These are phyloP conservation scores for Apistogramma diplotaenia DNA, from an alignment of 2,113 vertebrate species.

Conservation along the genomic window DNA sequence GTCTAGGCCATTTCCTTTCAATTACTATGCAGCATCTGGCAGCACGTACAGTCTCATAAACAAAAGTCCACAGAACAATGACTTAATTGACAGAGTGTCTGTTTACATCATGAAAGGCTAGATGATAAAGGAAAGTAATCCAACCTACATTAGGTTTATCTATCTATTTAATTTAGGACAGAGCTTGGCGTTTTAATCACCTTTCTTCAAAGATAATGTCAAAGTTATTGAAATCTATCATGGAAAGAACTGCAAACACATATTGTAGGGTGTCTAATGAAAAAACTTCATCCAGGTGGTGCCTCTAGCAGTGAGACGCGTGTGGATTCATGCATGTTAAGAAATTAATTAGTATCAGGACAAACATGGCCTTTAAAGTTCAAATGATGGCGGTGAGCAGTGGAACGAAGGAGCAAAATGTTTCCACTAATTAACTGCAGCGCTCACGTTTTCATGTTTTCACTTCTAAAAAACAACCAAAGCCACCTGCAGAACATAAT, in stretches of 20 bases:
- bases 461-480: neutral
- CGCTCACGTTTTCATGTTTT: neutral
- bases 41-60: conserved; percentile 37
- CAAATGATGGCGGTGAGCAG: conserved; percentile 24
- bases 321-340: neutral
- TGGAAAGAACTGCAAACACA: neutral
- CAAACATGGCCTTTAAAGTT: conserved; percentile 37
- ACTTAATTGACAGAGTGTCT: conserved; percentile 40
- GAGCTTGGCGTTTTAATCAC: neutral
- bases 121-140: conserved; percentile 23
- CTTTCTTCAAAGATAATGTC: neutral
- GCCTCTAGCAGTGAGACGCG: neutral
- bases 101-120: conserved; percentile 39
- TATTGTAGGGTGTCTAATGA: neutral
- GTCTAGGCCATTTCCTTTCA: conserved; percentile 62
- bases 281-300: neutral
- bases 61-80: conserved; percentile 41
- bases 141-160: neutral
- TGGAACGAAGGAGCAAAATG: conserved; percentile 7
- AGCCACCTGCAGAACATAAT: neutral
- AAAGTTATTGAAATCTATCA: neutral
- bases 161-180: neutral
- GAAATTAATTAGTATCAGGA: conserved; percentile 16
- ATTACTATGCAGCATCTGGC: conserved; percentile 69
- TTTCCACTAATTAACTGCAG: conserved; percentile 7